Base-by-base conservation (phyloP, 1,140 invertebrate species). In the Oedothorax gibbosus region DNA sequence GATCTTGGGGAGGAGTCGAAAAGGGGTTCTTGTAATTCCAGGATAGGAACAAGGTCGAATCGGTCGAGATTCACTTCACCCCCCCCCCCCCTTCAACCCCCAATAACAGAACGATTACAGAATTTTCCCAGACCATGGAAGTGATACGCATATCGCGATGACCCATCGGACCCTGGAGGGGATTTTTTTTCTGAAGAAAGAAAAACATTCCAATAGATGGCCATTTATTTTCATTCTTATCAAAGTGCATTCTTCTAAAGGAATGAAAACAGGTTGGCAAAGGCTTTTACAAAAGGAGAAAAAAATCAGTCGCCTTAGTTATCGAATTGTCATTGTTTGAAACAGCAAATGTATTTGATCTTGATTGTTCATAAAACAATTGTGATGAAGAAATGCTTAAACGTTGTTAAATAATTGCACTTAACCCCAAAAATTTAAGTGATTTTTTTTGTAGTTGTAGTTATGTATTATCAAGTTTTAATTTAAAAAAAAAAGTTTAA, bases 61-160 rank as follows among this genome's bases (percentile, higher is more conserved):
- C 69, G 68, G 56, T 60, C 50, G 14, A 11, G 12, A 71, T 71
- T 71, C 15, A 18, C 14, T 21, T 72, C 62, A 12, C 62, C 75
- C 75, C 57, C 49, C 53, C 8, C 14, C 18, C 53, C 54, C 72
- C 50, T 35, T 35, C 35, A 5, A 35, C 35, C 35, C 35, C 35
- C 18, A 62, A 62, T 18, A 15, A 66, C 20, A 64, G 53, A 18
- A 49, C 12, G 56, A 76, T 60, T 64, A n/a, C 35, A 65, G 68
- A 35, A 50, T 82, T 64, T 53, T 66, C 35, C n/a, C 21, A 57
- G 56, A 60, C 53, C 7, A 18, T 15, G 11, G 21, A 10, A 72
- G n/a, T 82, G 60, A 82, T 73, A 82, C 53, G 56, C 68, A 82
- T 82, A 82, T 82, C 80, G 49, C 57, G n/a, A 18, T 73, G 69